These are phyloP conservation scores for Eleutherodactylus coqui DNA, from an alignment of 2,797 vertebrate genomes.

Conservation along the genomic window DNA sequence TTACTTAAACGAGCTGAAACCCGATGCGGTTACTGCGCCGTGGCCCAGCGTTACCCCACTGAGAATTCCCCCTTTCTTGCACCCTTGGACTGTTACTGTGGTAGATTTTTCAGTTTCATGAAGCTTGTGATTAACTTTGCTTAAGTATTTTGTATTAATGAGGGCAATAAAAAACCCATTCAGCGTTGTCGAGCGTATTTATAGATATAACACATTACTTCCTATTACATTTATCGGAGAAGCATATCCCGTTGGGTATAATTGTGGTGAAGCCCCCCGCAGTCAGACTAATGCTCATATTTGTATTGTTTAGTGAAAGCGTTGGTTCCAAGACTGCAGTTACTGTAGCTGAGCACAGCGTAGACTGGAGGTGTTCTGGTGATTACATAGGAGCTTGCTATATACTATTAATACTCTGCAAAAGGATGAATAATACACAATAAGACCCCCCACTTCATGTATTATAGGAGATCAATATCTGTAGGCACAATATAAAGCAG, in stretches of 20 bases:
- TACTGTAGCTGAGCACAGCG: neutral
- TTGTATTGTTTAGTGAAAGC: slow-evolving; percentile 4
- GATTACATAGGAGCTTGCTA: neutral
- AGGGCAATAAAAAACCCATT: neutral
- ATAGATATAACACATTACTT: neutral
- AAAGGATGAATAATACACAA: neutral
- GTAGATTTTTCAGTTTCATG: neutral
- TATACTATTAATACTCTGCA: neutral
- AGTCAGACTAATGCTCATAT: neutral
- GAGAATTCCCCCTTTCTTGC: neutral
- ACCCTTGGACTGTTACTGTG: slow-evolving; percentile 12
- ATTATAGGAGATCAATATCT: neutral
- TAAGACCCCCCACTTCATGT: neutral
- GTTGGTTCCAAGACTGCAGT: neutral
- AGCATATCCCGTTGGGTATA: neutral
- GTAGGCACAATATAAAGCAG: neutral
- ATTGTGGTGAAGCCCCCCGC: neutral
- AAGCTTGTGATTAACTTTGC: neutral
- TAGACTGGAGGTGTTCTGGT: neutral
- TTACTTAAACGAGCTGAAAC: neutral
- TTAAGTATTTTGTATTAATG: neutral
- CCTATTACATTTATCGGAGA: slow-evolving; percentile 12
- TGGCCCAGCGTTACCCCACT: neutral
- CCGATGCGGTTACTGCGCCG: neutral
- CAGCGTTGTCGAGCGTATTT: slow-evolving; percentile 7